Evolutionary conservation across 2,797 vertebrate genomes (phyloP), one percentile per base, ranked within the genome.

Genomic region (Lacerta viridis): DNA sequence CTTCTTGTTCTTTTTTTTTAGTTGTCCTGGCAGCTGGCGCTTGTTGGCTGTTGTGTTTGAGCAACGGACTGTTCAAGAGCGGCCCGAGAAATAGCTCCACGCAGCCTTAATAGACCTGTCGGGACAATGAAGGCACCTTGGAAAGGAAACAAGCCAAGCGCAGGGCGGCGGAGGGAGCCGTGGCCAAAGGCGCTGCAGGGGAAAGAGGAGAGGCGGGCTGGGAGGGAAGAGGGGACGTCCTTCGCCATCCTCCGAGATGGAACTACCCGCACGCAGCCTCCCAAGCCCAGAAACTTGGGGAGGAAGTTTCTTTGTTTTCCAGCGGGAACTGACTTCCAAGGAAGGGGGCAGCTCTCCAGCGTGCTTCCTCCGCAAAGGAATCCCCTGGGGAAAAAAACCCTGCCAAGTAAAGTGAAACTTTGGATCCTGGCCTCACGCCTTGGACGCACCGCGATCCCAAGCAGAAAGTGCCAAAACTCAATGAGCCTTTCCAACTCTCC

Each of bases 21-120:
- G 46, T 93, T 94, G 85, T 92, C 89, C 90, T 87, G 89, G 95
- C 95, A 95, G 95, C 91, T 95, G 92, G 95, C 59, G 46, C 88
- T 94, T 90, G 92, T 66, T 92, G 94, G 93, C 93, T 90, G 90
- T 95, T 94, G 94, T 96, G 94, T 95, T 95, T 95, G 95, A 90
- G 93, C 95, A 89, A 85, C 93, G 87, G 94, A 85, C 91, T 89
- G 91, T 92, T 93, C 81, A 92, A 88, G 81, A 78, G 85, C 55
- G 74, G 94, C 91, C 92, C 75, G 90, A 91, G 93, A 92, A 80
- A 92, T 64, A 86, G 68, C 89, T 91, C 68, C 72, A 92, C 74
- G 83, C 91, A 7, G 41, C 88, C 93, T 92, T 92, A 90, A 93
- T 95, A 89, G 92, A 91, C 87, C 93, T 84, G 87, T 68, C 46